Base-by-base conservation (phyloP, 2,113 vertebrate species). In the Calypte anna region DNA sequence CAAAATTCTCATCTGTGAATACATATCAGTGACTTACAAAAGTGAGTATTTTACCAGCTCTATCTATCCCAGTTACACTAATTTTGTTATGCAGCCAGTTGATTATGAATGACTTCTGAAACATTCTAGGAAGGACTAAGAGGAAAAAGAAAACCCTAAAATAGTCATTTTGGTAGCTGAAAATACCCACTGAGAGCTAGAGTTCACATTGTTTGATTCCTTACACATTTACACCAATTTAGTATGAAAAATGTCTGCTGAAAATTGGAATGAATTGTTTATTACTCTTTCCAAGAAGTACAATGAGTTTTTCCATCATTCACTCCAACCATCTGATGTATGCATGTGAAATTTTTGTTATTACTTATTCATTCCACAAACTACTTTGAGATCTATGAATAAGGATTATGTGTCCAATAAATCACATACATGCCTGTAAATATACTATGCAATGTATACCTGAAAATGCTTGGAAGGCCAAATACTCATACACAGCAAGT, bases 221-320 rank as follows among this genome's bases (percentile, higher is more conserved):
- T 90, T 30, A 62, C 10, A 69, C 40, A 53, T 83, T 86, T 78
- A 79, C 54, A 72, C 51, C 4, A 51, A 30, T 57, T 92, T 80
- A 92, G 70, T 6, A 46, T 50, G 50, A 91, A n/a, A 72, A 89
- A 79, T 67, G 40, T 64, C 66, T 76, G 72, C 66, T 83, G 48
- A 93, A 75, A 88, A 86, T 68, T 62, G 53, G 31, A 81, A 12
- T 86, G 14, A 96, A 95, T 90, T 69, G 57, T 63, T 86, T 83
- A 79, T 84, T 74, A 91, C 31, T 50, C 51, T 70, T 86, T 83
- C 25, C 76, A 91, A 80, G 63, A 93, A 67, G 50, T 81, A 57
- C 51, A 79, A 59, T 46, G 30, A 92, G 8, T 50, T 92, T 84
- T 86, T 77, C 48, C 44, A 68, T 67, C 68, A 87, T 77, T 92